Percentiles rank a stretch among this genome's conserved stretches.
These are phyloP conservation scores for Eupithecia dodoneata DNA, from an alignment of 2,888 invertebrate genomes.

Conservation along the genomic window DNA sequence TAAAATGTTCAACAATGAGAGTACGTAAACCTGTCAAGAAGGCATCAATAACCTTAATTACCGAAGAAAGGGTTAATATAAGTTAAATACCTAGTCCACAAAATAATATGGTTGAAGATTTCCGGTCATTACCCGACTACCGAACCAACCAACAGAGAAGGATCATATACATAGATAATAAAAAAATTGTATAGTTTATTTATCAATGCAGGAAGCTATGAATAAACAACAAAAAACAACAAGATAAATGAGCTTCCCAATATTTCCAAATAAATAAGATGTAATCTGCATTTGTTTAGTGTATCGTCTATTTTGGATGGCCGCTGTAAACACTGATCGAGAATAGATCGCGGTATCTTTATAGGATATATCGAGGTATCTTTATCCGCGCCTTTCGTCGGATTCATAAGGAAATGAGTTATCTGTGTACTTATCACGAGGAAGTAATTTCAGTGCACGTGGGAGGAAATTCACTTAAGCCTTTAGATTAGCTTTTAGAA, in stretches of 20 bases:
- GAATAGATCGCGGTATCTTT: conserved; percentile 28
- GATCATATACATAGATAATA: neutral
- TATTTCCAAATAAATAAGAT: conserved; percentile 7
- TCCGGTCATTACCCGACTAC: neutral
- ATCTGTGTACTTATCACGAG: conserved; percentile 1
- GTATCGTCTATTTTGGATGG: conserved; percentile 17
- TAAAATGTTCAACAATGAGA: neutral
- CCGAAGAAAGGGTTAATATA: neutral
- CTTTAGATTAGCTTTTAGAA: no score
- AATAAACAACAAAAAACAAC: neutral
- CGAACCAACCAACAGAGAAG: neutral
- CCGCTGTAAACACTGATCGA: conserved; percentile 23
- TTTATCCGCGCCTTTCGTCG: conserved; percentile 34
- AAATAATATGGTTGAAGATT: neutral
- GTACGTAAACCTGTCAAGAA: neutral
- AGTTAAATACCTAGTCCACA: neutral
- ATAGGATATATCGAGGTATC: conserved; percentile 20
- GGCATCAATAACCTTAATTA: neutral
- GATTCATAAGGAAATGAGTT: conserved; percentile 29
- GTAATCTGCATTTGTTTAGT: conserved; percentile 12
- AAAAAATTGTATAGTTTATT: neutral
- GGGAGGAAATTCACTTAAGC: neutral
- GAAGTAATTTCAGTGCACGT: neutral
- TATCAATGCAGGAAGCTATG: neutral
- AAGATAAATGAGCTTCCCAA: conserved; percentile 5